phyloP scores from a whole-genome alignment of 2,888 invertebrate species.

The Stenurella melanura region DNA sequence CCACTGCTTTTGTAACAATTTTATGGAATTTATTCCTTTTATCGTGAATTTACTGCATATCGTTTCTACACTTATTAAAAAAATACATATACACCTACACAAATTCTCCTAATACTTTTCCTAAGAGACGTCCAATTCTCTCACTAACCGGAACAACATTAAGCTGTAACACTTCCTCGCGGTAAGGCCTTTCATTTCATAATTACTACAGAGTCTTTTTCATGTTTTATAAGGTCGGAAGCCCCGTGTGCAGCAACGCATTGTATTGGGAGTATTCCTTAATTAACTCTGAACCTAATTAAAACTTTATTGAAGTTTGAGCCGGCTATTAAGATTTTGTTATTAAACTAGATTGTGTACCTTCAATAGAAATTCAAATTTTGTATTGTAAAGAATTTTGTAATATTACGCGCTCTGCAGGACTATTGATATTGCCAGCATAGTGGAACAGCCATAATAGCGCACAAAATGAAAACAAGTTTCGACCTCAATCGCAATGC shows the following conservation, averaged over 20 bases:
- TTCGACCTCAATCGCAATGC: no score
- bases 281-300: constrained; percentile 25
- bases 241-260: not conserved
- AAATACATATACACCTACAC: no score
- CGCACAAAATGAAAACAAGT: no score
- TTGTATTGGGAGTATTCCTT: constrained; percentile 32
- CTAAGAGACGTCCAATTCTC: not conserved
- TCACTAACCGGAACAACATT: not conserved
- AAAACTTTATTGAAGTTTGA: not conserved
- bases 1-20: no score
- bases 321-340: not conserved
- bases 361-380: constrained; percentile 4
- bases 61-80: no score
- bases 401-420: not conserved
- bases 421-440: no score
- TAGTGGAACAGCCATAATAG: no score
- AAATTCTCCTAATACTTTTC: not conserved
- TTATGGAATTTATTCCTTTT: no score
- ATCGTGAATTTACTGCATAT: no score
- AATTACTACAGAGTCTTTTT: constrained; percentile 36
- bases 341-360: not conserved
- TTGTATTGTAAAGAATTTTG: not conserved
- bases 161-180: not conserved
- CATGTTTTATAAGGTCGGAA: constrained; percentile 17
- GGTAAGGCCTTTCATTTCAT: constrained; percentile 28